A percentile compares a stretch with the other conserved stretches of the same genome.
These are phyloP conservation scores for Parnassius glacialis DNA, from an alignment of 2,888 invertebrate genomes.

Conservation along the genomic window DNA sequence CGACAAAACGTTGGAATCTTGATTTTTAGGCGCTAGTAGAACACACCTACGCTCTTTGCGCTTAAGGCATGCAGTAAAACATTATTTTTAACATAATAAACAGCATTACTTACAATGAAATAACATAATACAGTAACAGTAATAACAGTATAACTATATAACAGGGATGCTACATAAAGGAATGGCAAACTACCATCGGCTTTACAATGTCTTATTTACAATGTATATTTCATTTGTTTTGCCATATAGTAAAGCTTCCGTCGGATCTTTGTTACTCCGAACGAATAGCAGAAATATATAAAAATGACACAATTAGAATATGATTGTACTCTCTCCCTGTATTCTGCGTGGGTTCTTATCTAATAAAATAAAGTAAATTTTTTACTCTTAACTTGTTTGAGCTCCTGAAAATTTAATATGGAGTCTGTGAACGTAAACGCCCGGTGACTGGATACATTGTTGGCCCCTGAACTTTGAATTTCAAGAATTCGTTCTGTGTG, in stretches of 20 bases:
- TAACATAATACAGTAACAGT: neutral
- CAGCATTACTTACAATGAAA: too few relatives aligned
- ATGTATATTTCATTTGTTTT: constrained; percentile 16
- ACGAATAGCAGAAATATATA: neutral
- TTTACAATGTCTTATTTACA: constrained; percentile 7
- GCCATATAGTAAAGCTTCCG: constrained; percentile 11
- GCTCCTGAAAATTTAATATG: constrained; percentile 48
- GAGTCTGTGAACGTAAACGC: constrained; percentile 38
- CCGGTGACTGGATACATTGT: constrained; percentile 46
- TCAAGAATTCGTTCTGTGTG: constrained; percentile 3
- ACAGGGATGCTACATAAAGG: neutral
- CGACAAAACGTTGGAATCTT: too few relatives aligned
- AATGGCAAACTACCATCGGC: constrained; percentile 10
- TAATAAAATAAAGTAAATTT: constrained; percentile 37
- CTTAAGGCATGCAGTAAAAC: too few relatives aligned
- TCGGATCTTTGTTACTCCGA: constrained; percentile 18
- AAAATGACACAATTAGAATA: constrained; percentile 21
- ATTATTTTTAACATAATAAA: too few relatives aligned
- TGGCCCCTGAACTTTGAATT: constrained; percentile 24
- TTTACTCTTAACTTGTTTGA: constrained; percentile 52
- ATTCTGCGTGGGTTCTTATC: constrained; percentile 38
- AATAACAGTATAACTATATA: neutral
- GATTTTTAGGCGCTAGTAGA: too few relatives aligned
- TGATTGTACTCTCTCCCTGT: constrained; percentile 22
- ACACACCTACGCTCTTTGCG: too few relatives aligned